phyloP scores from a whole-genome alignment of 2,113 vertebrate genomes.

The Apodemus sylvaticus region DNA sequence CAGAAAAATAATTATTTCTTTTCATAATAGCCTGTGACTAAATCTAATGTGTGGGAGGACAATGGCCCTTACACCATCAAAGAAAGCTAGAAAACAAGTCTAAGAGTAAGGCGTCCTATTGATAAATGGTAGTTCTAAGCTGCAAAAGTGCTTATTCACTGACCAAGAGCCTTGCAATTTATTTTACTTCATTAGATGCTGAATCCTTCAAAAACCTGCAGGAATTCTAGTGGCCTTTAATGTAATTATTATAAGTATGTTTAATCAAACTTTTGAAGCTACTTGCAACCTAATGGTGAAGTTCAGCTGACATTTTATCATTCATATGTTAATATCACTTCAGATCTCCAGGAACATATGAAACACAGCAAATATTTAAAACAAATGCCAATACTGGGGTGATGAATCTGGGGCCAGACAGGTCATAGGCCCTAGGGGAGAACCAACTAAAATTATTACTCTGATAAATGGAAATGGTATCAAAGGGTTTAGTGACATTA shows the following conservation, averaged over 20 bases:
- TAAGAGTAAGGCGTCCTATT: conserved; percentile 72
- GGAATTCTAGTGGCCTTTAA: conserved; percentile 82
- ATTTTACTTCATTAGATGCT: conserved; percentile 85
- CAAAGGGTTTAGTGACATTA: neutral
- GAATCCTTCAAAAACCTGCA: conserved; percentile 77
- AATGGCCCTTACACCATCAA: conserved; percentile 66
- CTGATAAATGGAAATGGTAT: neutral
- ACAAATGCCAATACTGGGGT: neutral
- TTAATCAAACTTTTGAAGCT: conserved; percentile 85
- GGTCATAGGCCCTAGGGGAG: neutral
- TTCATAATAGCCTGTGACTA: conserved; percentile 71
- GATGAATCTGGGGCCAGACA: neutral
- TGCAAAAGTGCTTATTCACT: conserved; percentile 84
- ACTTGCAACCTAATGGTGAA: conserved; percentile 68
- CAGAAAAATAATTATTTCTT: conserved; percentile 76
- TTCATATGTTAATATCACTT: conserved; percentile 57
- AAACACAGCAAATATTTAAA: conserved; percentile 42
- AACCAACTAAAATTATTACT: neutral
- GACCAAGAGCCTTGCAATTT: conserved; percentile 82
- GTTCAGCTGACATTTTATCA: conserved; percentile 78
- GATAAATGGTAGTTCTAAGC: conserved; percentile 82
- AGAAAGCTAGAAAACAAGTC: conserved; percentile 71
- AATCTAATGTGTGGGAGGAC: conserved; percentile 71
- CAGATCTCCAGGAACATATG: conserved; percentile 33
- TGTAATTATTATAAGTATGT: conserved; percentile 83